These are phyloP conservation scores for Eupithecia abbreviata DNA, from an alignment of 2,888 invertebrate genomes.

Conservation along the genomic window DNA sequence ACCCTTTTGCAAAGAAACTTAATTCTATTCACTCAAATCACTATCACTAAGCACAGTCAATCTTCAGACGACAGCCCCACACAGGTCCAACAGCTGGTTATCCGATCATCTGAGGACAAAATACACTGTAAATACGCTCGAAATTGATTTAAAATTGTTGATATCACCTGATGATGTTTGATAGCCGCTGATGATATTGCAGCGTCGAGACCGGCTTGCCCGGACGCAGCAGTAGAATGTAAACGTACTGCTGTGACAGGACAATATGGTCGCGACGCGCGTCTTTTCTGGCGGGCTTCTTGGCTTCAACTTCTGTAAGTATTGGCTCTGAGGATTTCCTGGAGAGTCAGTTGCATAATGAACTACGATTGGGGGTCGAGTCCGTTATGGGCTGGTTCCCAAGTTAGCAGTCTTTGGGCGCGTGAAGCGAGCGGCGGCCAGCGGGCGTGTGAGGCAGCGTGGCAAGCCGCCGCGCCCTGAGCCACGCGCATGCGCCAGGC, in stretches of 20 bases:
- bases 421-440: slow-evolving; percentile 71
- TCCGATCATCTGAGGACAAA: slow-evolving; percentile 38
- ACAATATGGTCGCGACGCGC: slow-evolving; percentile 93
- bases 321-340: background rate
- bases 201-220: slow-evolving; percentile 86
- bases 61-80: background rate
- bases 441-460: slow-evolving; percentile 82
- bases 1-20: slow-evolving; percentile 43
- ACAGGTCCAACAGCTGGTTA: background rate
- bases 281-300: slow-evolving; percentile 22
- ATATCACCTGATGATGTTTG: slow-evolving; percentile 2
- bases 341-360: background rate
- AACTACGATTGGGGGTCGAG: background rate
- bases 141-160: background rate
- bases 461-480: slow-evolving; percentile 72
- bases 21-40: slow-evolving; percentile 32
- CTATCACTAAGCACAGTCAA: slow-evolving; percentile 25
- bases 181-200: slow-evolving; percentile 53
- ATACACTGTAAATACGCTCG: slow-evolving; percentile 21
- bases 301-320: background rate
- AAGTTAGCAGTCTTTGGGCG: slow-evolving; percentile 52
- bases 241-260: slow-evolving; percentile 98
- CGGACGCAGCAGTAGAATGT: slow-evolving; percentile 94
- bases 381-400: background rate
- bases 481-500: slow-evolving; percentile 74